phyloP scores from a whole-genome alignment of 1,140 invertebrate genomes.

The Eupeodes corollae region DNA sequence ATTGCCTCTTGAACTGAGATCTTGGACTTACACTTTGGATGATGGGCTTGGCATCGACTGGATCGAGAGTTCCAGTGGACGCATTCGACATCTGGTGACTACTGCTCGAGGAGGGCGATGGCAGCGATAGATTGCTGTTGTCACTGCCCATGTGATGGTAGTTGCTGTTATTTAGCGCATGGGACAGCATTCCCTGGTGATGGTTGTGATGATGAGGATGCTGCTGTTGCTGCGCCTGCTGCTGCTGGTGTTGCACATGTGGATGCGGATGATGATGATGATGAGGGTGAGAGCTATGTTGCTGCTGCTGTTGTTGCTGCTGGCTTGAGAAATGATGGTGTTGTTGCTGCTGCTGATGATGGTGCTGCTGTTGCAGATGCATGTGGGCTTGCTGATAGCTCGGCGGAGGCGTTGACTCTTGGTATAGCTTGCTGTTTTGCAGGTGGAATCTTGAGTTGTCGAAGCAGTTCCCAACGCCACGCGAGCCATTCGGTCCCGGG shows the following conservation, averaged over 20 bases:
- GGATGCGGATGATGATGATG: constrained; percentile 50
- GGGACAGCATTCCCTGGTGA: background rate
- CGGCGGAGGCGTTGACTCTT: constrained; percentile 32
- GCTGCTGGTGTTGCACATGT: constrained; percentile 50
- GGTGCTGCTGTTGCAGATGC: constrained; percentile 44
- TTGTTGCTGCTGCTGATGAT: constrained; percentile 20
- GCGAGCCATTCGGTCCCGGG: constrained; percentile 11
- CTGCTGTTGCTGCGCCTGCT: constrained; percentile 23
- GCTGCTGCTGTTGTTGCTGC: constrained; percentile 48
- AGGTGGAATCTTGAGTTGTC: constrained; percentile 25
- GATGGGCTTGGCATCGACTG: constrained; percentile 38
- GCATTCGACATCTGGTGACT: constrained; percentile 20
- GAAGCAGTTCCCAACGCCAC: constrained; percentile 35
- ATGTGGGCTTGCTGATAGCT: constrained; percentile 34
- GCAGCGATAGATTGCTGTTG: constrained; percentile 61
- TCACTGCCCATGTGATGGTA: constrained; percentile 54
- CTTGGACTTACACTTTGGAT: constrained; percentile 35
- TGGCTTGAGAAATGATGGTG: constrained; percentile 11
- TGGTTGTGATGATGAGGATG: constrained; percentile 4
- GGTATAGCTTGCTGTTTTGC: constrained; percentile 31
- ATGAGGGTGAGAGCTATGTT: constrained; percentile 23
- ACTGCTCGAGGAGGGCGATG: constrained; percentile 50
- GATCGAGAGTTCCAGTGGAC: constrained; percentile 23
- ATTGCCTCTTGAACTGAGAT: background rate
- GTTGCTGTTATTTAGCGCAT: background rate